A percentile compares a stretch with the other conserved stretches of the same genome.
These are phyloP conservation scores for Tupaia tana DNA, from an alignment of 2,113 vertebrate species.

Conservation along the genomic window DNA sequence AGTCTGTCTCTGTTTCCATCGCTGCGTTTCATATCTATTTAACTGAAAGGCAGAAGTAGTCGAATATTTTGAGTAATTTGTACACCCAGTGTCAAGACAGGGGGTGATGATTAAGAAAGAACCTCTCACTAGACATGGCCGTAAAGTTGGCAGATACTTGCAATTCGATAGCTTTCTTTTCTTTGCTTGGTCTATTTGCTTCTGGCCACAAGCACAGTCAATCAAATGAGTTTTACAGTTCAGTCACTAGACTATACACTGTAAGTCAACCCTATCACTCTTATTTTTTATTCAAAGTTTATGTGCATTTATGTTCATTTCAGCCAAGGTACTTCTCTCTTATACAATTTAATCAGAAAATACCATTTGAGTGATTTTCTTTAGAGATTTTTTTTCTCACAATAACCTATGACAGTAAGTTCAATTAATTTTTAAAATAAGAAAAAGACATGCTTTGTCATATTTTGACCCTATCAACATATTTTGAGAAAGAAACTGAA, in stretches of 20 bases:
- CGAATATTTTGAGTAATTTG: not conserved
- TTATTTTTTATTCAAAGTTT: not conserved
- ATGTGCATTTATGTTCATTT: not conserved
- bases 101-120: not conserved
- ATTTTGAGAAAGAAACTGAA: constrained; percentile 37
- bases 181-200: not conserved
- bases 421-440: not conserved
- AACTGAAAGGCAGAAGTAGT: not conserved
- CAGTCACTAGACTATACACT: not conserved
- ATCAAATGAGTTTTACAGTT: not conserved
- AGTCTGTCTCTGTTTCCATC: constrained; percentile 4
- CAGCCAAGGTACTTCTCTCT: not conserved
- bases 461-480: not conserved
- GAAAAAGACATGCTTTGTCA: not conserved
- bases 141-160: not conserved
- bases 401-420: not conserved
- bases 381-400: not conserved
- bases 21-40: not conserved
- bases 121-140: not conserved
- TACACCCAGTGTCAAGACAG: not conserved
- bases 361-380: not conserved
- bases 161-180: not conserved
- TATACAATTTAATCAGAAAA: not conserved
- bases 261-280: not conserved
- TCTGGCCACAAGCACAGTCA: not conserved